Evolutionary conservation across 2,888 invertebrate species (phyloP).

Genomic region (Oxyteleia sp.): DNA sequence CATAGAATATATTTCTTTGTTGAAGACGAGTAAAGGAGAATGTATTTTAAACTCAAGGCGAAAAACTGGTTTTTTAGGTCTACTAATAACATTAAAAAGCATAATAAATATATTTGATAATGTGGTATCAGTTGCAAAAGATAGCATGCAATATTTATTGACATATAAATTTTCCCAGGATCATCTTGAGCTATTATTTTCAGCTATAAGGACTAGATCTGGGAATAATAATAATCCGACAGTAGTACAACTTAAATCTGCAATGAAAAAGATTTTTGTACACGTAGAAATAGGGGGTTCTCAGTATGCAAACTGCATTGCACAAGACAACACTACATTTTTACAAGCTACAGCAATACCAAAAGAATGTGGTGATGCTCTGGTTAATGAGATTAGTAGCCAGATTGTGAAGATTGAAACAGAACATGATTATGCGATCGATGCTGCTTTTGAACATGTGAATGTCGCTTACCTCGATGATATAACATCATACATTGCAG

Average conservation of each 20-base stretch:
- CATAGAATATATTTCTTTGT: constrained; percentile 57
- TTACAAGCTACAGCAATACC: too few species aligned
- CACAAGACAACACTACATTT: constrained; percentile 54
- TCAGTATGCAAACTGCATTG: constrained; percentile 55
- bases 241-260: constrained; percentile 53
- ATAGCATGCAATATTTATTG: constrained; percentile 48
- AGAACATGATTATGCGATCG: constrained; percentile 14
- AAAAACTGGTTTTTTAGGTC: constrained; percentile 74
- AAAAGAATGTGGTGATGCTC: too few species aligned
- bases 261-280: constrained; percentile 69
- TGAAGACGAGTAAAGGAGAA: constrained; percentile 31
- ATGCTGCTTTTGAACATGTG: constrained; percentile 5
- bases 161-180: constrained; percentile 73
- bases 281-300: constrained; percentile 61
- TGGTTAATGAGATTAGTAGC: too few species aligned
- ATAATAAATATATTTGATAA: constrained; percentile 50
- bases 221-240: constrained; percentile 75
- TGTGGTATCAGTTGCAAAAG: too few species aligned
- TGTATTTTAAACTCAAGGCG: constrained; percentile 41
- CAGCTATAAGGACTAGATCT: constrained; percentile 55
- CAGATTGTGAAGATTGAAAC: too few species aligned
- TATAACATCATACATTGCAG: constrained; percentile 33
- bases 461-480: constrained; percentile 23
- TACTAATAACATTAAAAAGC: constrained; percentile 67
- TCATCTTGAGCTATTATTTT: constrained; percentile 72